Conservation (phyloP, 1,140 invertebrate genomes). For the Dinoponera quadriceps region DNA sequence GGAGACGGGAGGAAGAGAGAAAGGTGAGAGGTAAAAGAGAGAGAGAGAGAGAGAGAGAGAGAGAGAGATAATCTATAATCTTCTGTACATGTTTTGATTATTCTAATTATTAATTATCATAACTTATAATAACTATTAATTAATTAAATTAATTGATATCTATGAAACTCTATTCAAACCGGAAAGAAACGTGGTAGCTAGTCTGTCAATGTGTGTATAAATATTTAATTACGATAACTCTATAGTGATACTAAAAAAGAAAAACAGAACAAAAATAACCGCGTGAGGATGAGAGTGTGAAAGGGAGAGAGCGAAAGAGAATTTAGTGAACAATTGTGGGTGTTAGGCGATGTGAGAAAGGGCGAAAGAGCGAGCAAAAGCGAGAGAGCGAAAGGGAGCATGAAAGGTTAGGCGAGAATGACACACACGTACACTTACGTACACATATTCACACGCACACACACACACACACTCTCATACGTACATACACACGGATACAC, state of each 20-base stretch:
- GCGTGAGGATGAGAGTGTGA: conserved; percentile 14
- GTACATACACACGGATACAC: conserved; percentile 36
- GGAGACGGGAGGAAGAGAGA: not conserved
- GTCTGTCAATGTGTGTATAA: conserved; percentile 85
- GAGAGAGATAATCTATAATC: conserved; percentile 81
- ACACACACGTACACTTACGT: conserved; percentile 59
- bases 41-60: conserved; percentile 48
- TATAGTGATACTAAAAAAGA: conserved; percentile 73
- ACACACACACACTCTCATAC: conserved; percentile 5
- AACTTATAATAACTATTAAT: conserved; percentile 84
- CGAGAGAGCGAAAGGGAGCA: conserved; percentile 27
- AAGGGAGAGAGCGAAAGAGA: conserved; percentile 16
- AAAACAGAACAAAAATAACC: conserved; percentile 57
- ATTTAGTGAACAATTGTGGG: conserved; percentile 15
- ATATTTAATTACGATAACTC: conserved; percentile 84
- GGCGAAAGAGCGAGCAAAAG: conserved; percentile 5
- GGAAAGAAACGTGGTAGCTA: conserved; percentile 83
- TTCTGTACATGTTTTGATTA: conserved; percentile 85
- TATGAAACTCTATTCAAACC: conserved; percentile 83
- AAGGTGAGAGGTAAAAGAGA: conserved; percentile 32
- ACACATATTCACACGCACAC: conserved; percentile 49
- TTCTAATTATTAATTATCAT: conserved; percentile 84
- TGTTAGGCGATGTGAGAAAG: not conserved
- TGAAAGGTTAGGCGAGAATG: conserved; percentile 34
- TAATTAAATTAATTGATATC: conserved; percentile 84